Evolutionary conservation across 1,140 invertebrate genomes (phyloP).

Genomic region (Drosophila trapezifrons): DNA sequence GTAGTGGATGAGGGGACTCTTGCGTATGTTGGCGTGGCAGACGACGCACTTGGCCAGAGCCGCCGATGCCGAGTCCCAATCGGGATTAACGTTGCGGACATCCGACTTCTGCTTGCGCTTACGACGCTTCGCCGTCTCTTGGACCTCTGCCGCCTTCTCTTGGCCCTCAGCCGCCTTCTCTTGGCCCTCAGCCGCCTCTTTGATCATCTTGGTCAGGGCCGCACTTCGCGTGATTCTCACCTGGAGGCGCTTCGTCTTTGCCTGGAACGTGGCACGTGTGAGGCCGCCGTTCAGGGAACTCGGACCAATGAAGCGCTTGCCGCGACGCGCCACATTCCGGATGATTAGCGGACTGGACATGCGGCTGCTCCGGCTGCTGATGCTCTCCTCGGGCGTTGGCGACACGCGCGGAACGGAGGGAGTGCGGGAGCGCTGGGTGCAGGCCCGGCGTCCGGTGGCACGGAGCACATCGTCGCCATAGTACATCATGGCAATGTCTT

Average conservation of each 20-base stretch:
- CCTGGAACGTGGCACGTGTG: conserved; percentile 7
- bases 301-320: conserved; percentile 3
- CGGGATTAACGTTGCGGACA: conserved; percentile 29
- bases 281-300: background rate
- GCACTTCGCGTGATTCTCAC: conserved; percentile 5
- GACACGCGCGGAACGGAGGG: background rate
- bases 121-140: too few species aligned
- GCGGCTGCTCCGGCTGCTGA: conserved; percentile 10
- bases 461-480: conserved; percentile 86
- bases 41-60: conserved; percentile 80
- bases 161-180: too few species aligned
- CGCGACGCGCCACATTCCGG: conserved; percentile 59
- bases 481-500: conserved; percentile 85
- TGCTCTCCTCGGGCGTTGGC: background rate
- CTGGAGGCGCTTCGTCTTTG: background rate
- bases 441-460: conserved; percentile 84
- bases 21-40: conserved; percentile 79
- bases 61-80: conserved; percentile 48
- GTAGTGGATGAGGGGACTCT: conserved; percentile 85
- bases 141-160: background rate
- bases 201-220: background rate
- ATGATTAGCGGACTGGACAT: conserved; percentile 2
- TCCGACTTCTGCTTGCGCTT: background rate
- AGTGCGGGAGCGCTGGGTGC: conserved; percentile 45
- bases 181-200: background rate